Base-by-base conservation (phyloP, 2,113 vertebrate genomes). In the Heloderma charlesbogerti region DNA sequence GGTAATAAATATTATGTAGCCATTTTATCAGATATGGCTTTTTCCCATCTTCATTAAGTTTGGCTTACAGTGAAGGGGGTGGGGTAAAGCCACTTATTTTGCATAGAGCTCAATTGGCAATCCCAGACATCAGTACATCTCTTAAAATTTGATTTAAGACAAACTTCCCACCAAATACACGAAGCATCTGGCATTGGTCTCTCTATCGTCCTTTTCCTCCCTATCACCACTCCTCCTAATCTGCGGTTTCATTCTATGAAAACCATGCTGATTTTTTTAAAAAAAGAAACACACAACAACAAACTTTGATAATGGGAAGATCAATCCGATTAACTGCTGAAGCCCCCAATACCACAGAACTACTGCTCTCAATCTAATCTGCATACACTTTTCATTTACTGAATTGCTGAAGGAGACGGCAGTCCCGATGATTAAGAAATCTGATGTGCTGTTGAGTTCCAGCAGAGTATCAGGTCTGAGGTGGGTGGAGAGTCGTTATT, bases 231-330 rank as follows among this genome's bases (percentile, higher is more conserved):
- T 93, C 94, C 87, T 92, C 85, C 93, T 86, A 2, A 9, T 43
- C 96, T 92, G 95, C 57, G 96, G 92, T 96, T 96, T 97, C 92
- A 1, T 94, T 95, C 90, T 93, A 87, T 80, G 92, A 95, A 97
- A 89, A 95, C 78, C 74, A 16, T 90, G 92, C 86, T 95, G 94
- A 88, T 22, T 87, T 88, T 74, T 84, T 60, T n/a, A 27, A 37
- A 79, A 77, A 10, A 20, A 12, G 1, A 6, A 7, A 54, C 51
- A 54, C 48, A 63, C 60, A 63, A 2, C 60, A 63, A 8, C 15
- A 93, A 94, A 94, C 79, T 13, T 48, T 90, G 40, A 79, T 88
- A 91, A 88, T 40, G 83, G 80, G 48, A 88, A 95, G 95, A 97
- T 66, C 89, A 69, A 94, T 80, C 88, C 88, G 90, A 94, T 96